Evolutionary conservation across 2,797 vertebrate species (phyloP).

Genomic region (Ataeniobius toweri): DNA sequence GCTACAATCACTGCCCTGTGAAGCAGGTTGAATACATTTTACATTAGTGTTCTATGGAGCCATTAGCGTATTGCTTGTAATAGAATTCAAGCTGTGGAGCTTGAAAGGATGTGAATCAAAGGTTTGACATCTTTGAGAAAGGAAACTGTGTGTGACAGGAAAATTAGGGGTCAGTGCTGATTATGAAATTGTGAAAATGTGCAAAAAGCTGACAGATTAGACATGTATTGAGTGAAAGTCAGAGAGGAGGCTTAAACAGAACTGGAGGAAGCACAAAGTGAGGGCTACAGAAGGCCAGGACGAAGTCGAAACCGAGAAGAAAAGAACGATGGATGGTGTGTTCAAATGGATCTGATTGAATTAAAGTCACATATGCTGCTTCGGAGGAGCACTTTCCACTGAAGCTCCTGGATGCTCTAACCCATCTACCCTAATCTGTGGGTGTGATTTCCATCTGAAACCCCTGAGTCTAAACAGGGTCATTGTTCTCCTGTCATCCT

Average conservation of each 20-base stretch:
- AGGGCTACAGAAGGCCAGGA: neutral
- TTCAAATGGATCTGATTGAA: neutral
- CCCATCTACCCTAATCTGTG: neutral
- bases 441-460: neutral
- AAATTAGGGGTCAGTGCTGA: constrained; percentile 18
- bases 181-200: neutral
- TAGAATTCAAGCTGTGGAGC: neutral
- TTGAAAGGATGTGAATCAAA: constrained; percentile 20
- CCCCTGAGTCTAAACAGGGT: constrained; percentile 5
- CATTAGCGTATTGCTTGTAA: constrained; percentile 28
- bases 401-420: neutral
- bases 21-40: constrained; percentile 15
- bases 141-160: neutral
- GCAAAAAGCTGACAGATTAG: neutral
- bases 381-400: neutral
- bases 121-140: constrained; percentile 3
- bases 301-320: neutral
- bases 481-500: constrained; percentile 22
- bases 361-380: neutral
- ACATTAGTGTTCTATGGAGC: constrained; percentile 14
- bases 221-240: neutral
- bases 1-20: constrained; percentile 14
- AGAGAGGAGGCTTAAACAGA: neutral
- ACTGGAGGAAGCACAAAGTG: neutral
- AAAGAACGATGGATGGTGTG: neutral